A percentile compares a stretch with the other conserved stretches of the same genome.
Evolutionary conservation across 2,888 invertebrate species (phyloP).

Genomic region (Melanchra persicariae): DNA sequence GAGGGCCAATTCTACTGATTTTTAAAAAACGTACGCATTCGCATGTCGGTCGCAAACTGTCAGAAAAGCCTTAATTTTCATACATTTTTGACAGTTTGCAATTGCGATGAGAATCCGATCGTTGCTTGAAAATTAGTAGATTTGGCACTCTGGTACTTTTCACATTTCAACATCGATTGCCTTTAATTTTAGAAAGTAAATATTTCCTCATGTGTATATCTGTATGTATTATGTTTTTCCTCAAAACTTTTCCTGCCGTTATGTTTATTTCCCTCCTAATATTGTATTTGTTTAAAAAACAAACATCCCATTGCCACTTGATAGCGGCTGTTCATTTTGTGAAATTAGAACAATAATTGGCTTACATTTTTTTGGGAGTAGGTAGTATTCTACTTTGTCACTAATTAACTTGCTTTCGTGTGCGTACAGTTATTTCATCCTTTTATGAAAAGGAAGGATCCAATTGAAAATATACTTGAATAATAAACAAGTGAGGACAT

Average conservation of each 20-base stretch:
- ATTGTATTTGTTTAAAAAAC: slow-evolving; percentile 8
- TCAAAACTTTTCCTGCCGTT: background rate
- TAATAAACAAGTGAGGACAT: background rate
- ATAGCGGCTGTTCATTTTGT: background rate
- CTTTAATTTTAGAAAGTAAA: background rate
- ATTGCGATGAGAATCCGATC: no score
- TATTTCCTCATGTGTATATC: no score
- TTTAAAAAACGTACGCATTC: no score
- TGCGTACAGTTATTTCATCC: background rate
- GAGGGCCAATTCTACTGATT: no score
- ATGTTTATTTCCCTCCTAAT: background rate
- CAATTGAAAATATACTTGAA: background rate
- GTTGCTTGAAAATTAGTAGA: no score
- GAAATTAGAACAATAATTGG: background rate
- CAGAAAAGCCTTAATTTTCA: no score
- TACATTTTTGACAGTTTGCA: no score
- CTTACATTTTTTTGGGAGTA: background rate
- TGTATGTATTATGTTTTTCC: background rate
- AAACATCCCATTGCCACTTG: background rate
- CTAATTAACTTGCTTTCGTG: background rate
- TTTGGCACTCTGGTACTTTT: no score
- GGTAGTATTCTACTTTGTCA: background rate
- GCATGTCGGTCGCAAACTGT: no score
- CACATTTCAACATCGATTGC: background rate
- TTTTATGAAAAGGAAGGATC: background rate